Conservation (phyloP, 2,113 vertebrate species). For the Centropus bengalensis region DNA sequence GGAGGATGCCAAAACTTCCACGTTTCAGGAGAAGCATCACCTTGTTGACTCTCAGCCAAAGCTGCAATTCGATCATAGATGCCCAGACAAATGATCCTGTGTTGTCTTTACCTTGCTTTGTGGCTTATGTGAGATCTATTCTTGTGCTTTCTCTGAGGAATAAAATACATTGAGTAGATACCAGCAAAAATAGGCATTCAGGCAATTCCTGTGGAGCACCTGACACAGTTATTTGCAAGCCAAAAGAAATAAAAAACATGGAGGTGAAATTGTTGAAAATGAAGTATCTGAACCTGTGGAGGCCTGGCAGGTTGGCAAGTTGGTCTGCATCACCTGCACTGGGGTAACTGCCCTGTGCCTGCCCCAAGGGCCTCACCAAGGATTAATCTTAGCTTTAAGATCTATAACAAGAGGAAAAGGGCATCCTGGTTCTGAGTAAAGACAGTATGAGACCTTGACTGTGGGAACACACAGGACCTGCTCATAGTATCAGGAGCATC, state of each 20-base stretch:
- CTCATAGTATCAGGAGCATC: neutral
- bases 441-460: neutral
- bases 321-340: neutral
- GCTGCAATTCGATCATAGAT: neutral
- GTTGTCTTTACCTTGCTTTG: neutral
- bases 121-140: neutral
- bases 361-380: neutral
- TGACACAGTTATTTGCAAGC: neutral
- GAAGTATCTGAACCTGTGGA: neutral
- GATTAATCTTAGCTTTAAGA: neutral
- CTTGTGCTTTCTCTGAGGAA: neutral
- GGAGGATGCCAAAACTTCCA: rapidly evolving
- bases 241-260: neutral
- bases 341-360: neutral
- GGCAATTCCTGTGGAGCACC: neutral
- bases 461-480: neutral
- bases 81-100: neutral
- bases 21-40: neutral
- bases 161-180: neutral
- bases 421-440: neutral
- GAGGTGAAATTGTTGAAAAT: neutral
- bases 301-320: neutral
- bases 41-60: neutral
- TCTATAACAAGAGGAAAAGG: neutral
- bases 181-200: rapidly evolving